Base-by-base conservation (phyloP, 2,888 invertebrate genomes). In the Meiosimyza platycephala region DNA sequence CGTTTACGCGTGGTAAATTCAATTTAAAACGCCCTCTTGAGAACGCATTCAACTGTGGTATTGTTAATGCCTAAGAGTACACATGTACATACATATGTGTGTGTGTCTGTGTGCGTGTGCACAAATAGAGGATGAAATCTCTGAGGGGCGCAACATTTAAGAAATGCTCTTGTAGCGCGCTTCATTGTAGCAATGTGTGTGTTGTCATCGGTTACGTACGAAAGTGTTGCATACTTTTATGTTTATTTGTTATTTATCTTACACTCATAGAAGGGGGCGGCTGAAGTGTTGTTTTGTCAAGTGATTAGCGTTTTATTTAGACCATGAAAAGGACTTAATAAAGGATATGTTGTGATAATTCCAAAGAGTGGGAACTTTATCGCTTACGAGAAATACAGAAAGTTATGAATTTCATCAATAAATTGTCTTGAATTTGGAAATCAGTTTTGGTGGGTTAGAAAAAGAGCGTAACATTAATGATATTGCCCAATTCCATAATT, bases 11-110 rank as follows among this genome's bases (percentile, higher is more conserved):
- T 79, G 72, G 59, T 75, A 78, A 79, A 80, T 79, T 79, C 77
- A 80, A 79, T 85, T 83, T 80, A 79, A 40, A 80, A 83, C 83
- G 83, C 85, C 84, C 85, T 85, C 84, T 84, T 84, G 83, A 83
- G 83, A 79, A 79, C 75, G 77, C 85, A 82, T 76, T 83, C 82
- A 79, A 79, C 82, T 83, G 82, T 84, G 78, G 79, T 80, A 79
- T 63, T 73, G 77, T 80, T 57, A 71, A 77, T 79, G 79, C 72
- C 65, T 67, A 7, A 16, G 50, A 57, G 70, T 59, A 59, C 2
- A 59, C 4, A n/a, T 50, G 68, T 69, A 33, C 60, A n/a, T n/a
- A n/a, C n/a, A 28, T 50, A 16, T 69, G n/a, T n/a, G n/a, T n/a
- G n/a, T n/a, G n/a, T n/a, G n/a, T n/a, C n/a, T n/a, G n/a, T n/a